Conservation (phyloP, 2,888 invertebrate genomes). For the Notodonta dromedarius region DNA sequence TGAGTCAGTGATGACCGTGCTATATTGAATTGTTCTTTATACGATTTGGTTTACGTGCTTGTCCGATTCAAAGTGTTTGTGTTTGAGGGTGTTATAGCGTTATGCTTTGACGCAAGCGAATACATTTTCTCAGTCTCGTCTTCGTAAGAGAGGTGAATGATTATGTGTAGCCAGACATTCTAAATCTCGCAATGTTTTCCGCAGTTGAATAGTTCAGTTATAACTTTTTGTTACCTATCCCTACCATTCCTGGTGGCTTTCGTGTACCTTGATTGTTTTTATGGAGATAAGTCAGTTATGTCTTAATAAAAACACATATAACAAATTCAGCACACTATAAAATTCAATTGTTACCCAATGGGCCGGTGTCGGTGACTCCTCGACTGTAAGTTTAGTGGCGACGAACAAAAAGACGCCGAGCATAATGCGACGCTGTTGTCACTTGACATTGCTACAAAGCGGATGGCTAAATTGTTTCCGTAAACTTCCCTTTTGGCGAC, state of each 20-base stretch:
- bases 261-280: no score
- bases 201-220: not conserved
- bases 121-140: slow-evolving; percentile 7
- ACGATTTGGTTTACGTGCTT: slow-evolving; percentile 3
- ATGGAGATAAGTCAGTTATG: no score
- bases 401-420: not conserved
- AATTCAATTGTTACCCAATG: no score
- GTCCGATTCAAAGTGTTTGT: slow-evolving; percentile 10
- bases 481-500: slow-evolving; percentile 4
- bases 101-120: slow-evolving; percentile 20
- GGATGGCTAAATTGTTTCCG: slow-evolving; percentile 3
- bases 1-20: not conserved
- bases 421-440: not conserved
- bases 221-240: no score
- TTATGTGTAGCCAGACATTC: slow-evolving; percentile 5
- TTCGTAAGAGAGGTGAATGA: slow-evolving; percentile 7
- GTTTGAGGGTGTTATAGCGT: slow-evolving; percentile 16
- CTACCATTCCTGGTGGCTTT: no score
- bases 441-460: not conserved
- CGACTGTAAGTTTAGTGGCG: not conserved
- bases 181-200: not conserved
- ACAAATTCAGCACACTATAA: no score
- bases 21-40: not conserved
- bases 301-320: no score
- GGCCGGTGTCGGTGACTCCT: no score